Base-by-base conservation (phyloP, 2,113 vertebrate genomes). In the Strix aluco region DNA sequence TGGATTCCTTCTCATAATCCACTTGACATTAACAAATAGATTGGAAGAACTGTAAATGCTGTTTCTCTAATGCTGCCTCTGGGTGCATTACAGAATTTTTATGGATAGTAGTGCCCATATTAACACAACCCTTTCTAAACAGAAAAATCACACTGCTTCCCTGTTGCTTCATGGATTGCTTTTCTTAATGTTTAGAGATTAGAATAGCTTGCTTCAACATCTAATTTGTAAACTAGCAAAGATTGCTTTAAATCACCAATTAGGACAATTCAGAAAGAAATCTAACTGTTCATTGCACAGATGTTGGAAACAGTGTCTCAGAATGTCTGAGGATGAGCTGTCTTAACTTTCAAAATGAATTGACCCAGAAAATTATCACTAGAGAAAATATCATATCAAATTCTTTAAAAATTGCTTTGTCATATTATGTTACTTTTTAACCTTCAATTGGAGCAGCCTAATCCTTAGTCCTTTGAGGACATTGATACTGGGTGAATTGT, bases 131-230 rank as follows among this genome's bases (percentile, higher is more conserved):
- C 49, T 94, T 92, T 74, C 71, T 88, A 66, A 94, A 70, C 15
- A 83, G 67, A 92, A 90, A 86, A 72, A 83, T 88, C 83, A 52
- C 16, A 55, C 46, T 81, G 38, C 62, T 92, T 92, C 67, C 59
- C 63, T 81, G 15, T 86, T 93, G 88, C 65, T 86, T 92, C 79
- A 47, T 81, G 59, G n/a, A 58, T 88, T 94, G 32, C 3, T 75
- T 91, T 93, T 82, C 51, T 51, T 92, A 59, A 77, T 85, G 69
- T 71, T 93, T 90, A 94, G 78, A 80, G 52, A 85, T 84, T 95
- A 75, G n/a, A 77, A 54, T 95, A 91, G 10, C 23, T 94, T 94
- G 20, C 20, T 88, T 90, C 70, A 92, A 44, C 36, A 52, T 94
- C 72, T 85, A 79, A 79, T 91, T 93, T 93, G 47, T 83, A 93